Conservation (phyloP, 2,888 invertebrate species). For the Zaprionus bogoriensis region DNA sequence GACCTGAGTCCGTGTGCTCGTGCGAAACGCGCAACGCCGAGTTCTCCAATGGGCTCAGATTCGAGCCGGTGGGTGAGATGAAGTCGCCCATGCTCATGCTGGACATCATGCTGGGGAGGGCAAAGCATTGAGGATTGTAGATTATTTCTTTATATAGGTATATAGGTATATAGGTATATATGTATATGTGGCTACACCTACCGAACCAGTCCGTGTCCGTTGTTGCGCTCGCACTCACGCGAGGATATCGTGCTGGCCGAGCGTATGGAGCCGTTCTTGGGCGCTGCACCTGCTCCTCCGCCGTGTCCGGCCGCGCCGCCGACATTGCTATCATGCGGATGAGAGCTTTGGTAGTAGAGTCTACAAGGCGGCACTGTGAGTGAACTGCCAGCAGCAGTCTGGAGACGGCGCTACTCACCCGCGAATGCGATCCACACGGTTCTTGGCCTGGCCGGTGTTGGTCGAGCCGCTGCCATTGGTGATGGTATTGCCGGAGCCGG, state of each 20-base stretch:
- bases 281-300: slow-evolving; percentile 48
- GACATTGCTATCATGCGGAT: slow-evolving; percentile 80
- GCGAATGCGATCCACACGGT: slow-evolving; percentile 83
- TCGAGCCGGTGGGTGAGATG: slow-evolving; percentile 82
- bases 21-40: slow-evolving; percentile 86
- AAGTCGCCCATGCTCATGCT: slow-evolving; percentile 84
- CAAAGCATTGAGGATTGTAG: too few relatives aligned
- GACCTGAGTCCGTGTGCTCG: slow-evolving; percentile 90
- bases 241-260: slow-evolving; percentile 86
- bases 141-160: not conserved
- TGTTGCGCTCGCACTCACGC: slow-evolving; percentile 84
- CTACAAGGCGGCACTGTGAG: slow-evolving; percentile 56
- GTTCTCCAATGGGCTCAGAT: slow-evolving; percentile 82
- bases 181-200: slow-evolving; percentile 47
- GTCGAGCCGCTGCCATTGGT: slow-evolving; percentile 78
- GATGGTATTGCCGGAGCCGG: slow-evolving; percentile 79
- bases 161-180: not conserved
- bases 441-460: slow-evolving; percentile 80
- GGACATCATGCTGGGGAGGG: slow-evolving; percentile 82
- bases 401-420: slow-evolving; percentile 76
- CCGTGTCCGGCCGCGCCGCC: slow-evolving; percentile 44
- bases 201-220: slow-evolving; percentile 82
- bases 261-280: slow-evolving; percentile 85
- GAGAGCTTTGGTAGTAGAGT: slow-evolving; percentile 83
- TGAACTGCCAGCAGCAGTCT: slow-evolving; percentile 33